Percentiles rank a stretch among this genome's conserved stretches.
These are phyloP conservation scores for Acanthurus lineatus DNA, from an alignment of 2,797 vertebrate genomes.

Conservation along the genomic window DNA sequence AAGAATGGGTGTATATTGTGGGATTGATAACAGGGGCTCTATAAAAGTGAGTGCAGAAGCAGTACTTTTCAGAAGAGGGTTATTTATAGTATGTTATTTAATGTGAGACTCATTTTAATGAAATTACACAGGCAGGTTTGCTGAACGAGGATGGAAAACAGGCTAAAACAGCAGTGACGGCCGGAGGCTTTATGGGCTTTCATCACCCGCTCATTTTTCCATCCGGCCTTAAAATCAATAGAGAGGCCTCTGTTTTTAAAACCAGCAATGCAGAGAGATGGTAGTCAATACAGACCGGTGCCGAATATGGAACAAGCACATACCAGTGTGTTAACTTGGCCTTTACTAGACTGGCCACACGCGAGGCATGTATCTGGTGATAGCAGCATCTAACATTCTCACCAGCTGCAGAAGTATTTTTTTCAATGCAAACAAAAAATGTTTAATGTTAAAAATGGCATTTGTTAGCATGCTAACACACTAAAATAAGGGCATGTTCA, in stretches of 20 bases:
- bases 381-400: too few relatives aligned
- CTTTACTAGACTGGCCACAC: not conserved
- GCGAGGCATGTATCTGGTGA: too few relatives aligned
- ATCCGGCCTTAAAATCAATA: conserved; percentile 69
- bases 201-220: conserved; percentile 58
- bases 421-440: not conserved
- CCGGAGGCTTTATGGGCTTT: conserved; percentile 53
- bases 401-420: not conserved
- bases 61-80: conserved; percentile 25
- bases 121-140: conserved; percentile 19
- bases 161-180: conserved; percentile 20
- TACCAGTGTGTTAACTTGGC: not conserved
- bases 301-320: conserved; percentile 34
- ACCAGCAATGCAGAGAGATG: conserved; percentile 22
- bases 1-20: conserved; percentile 30
- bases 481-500: not conserved
- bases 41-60: conserved; percentile 52
- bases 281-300: conserved; percentile 53
- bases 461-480: not conserved
- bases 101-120: conserved; percentile 26
- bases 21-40: conserved; percentile 34
- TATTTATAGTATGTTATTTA: conserved; percentile 43
- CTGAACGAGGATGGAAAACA: conserved; percentile 42
- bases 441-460: too few relatives aligned
- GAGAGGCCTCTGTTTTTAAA: conserved; percentile 60